Percentiles rank a stretch among this genome's conserved stretches.
Conservation (phyloP, 2,113 vertebrate species). For the Nasalis larvatus region DNA sequence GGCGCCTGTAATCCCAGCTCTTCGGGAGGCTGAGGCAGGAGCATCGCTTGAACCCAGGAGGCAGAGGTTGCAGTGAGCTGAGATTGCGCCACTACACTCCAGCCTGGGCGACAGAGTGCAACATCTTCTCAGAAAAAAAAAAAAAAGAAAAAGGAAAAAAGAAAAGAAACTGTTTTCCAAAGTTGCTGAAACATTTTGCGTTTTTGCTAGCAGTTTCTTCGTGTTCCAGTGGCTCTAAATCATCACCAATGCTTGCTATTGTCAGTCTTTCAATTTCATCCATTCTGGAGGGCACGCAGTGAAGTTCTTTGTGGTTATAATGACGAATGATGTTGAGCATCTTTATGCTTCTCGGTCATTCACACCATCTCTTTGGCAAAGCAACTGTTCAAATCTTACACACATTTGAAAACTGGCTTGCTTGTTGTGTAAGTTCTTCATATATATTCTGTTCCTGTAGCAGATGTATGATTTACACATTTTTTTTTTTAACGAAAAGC, state of each 20-base stretch:
- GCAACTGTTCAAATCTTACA: neutral
- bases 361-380: rapidly evolving
- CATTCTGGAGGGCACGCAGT: rapidly evolving
- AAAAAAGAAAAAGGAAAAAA: no score
- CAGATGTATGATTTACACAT: neutral
- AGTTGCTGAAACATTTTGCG: neutral
- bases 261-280: neutral
- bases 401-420: neutral
- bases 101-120: no score
- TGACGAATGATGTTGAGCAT: neutral
- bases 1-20: no score
- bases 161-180: neutral
- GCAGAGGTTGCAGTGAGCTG: no score
- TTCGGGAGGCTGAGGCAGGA: no score
- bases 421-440: neutral
- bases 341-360: neutral
- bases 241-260: neutral
- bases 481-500: neutral
- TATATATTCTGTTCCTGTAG: no score
- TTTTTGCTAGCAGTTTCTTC: no score
- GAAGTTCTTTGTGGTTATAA: no score
- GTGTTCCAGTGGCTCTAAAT: neutral
- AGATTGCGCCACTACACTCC: no score
- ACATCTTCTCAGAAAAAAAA: no score
- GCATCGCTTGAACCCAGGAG: no score